Percentiles rank a stretch among this genome's conserved stretches.
Evolutionary conservation across 2,888 invertebrate species (phyloP).

Genomic region (Meiosimyza decipiens): DNA sequence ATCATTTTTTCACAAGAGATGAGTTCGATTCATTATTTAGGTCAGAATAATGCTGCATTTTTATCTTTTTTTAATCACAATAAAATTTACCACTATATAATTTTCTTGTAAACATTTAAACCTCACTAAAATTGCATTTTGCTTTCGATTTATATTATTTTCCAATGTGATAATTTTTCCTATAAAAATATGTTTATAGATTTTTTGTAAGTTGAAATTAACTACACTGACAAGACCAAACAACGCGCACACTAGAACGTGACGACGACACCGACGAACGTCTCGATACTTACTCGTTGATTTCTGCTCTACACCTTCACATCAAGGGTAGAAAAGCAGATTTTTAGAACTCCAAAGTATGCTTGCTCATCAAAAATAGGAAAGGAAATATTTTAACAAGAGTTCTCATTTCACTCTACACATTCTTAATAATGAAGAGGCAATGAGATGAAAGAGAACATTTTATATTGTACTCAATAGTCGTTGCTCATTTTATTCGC

Average conservation of each 20-base stretch:
- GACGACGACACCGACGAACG: conserved; percentile 40
- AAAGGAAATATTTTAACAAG: background rate
- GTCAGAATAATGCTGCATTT: no score
- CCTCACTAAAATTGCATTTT: conserved; percentile 10
- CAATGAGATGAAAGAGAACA: no score
- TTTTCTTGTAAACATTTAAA: background rate
- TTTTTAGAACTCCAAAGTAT: conserved; percentile 8
- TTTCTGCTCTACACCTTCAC: conserved; percentile 23
- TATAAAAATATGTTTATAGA: background rate
- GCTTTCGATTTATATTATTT: background rate
- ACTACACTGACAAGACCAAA: conserved; percentile 14
- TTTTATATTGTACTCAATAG: no score
- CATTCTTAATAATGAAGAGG: no score
- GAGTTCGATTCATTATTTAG: no score
- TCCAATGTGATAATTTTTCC: conserved; percentile 3
- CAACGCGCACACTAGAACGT: conserved; percentile 45
- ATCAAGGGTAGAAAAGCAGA: conserved; percentile 27
- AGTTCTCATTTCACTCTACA: conserved; percentile 22
- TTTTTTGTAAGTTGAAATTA: conserved; percentile 21
- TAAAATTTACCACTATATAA: no score
- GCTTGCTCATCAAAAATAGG: conserved; percentile 30
- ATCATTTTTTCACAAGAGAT: background rate
- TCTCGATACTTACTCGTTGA: conserved; percentile 43
- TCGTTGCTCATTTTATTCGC: no score
- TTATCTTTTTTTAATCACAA: no score